phyloP scores from a whole-genome alignment of 2,113 vertebrate genomes.

The Ornithorhynchus anatinus region DNA sequence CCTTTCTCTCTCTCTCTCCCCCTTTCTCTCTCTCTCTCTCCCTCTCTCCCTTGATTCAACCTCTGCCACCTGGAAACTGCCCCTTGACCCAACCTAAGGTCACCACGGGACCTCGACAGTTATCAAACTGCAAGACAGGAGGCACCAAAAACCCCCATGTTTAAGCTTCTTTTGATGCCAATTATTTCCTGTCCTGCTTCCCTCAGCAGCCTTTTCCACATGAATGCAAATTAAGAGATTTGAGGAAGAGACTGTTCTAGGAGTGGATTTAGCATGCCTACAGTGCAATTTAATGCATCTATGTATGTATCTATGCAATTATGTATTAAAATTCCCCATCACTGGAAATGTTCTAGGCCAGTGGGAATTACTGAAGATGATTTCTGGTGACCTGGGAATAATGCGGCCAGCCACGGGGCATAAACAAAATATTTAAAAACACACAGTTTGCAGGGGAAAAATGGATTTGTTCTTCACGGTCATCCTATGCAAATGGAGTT shows the following conservation, averaged over 20 bases:
- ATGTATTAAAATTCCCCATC: constrained; percentile 37
- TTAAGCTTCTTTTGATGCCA: constrained; percentile 18
- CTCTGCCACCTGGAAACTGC: neutral
- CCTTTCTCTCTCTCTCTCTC: neutral
- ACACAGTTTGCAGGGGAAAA: neutral
- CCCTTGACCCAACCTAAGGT: neutral
- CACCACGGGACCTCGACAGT: neutral
- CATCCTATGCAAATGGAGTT: constrained; percentile 28
- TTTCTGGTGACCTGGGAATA: constrained; percentile 39
- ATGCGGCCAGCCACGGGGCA: constrained; percentile 13
- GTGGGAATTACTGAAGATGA: constrained; percentile 37
- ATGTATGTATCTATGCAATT: constrained; percentile 38
- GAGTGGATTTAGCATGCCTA: constrained; percentile 37
- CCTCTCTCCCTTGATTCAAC: neutral
- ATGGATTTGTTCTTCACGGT: constrained; percentile 18
- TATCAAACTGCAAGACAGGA: constrained; percentile 1
- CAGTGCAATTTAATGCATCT: constrained; percentile 30
- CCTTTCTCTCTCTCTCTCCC: neutral
- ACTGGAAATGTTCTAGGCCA: constrained; percentile 21
- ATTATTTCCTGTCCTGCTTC: neutral
- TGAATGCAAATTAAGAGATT: constrained; percentile 22
- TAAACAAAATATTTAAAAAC: constrained; percentile 25
- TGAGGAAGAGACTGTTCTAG: constrained; percentile 21
- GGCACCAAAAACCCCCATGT: neutral
- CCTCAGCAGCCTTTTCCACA: constrained; percentile 5